Conservation (phyloP, 2,113 vertebrate genomes). For the Pachycephala philippinensis region DNA sequence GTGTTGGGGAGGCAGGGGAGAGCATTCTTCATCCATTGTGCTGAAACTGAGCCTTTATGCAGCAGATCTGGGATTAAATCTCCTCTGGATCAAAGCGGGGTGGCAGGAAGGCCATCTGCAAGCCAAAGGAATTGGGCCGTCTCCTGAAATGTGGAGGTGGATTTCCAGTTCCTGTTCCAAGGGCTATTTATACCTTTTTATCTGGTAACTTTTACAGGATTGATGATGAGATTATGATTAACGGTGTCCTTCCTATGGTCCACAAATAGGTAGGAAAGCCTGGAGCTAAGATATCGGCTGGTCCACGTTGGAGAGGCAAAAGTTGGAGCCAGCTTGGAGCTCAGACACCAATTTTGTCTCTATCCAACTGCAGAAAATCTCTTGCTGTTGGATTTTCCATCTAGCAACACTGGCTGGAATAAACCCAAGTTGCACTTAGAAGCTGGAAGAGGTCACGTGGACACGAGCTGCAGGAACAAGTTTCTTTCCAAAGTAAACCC, state of each 20-base stretch:
- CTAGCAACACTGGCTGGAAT: background rate
- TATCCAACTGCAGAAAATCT: background rate
- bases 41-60: background rate
- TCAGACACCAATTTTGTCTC: background rate
- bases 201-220: background rate
- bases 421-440: background rate
- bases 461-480: background rate
- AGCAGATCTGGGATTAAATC: background rate
- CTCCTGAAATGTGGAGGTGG: background rate
- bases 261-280: background rate
- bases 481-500: slow-evolving; percentile 45
- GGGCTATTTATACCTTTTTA: slow-evolving; percentile 11
- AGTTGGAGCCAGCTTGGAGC: background rate
- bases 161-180: slow-evolving; percentile 52
- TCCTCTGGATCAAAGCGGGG: background rate
- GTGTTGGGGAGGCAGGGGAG: background rate
- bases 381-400: background rate
- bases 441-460: background rate
- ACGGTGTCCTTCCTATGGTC: background rate
- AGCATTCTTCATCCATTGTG: background rate
- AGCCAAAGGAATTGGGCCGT: background rate
- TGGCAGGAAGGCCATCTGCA: background rate
- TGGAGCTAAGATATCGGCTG: background rate
- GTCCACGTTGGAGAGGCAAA: background rate
- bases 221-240: background rate